Evolutionary conservation across 2,888 invertebrate genomes (phyloP).

Genomic region (Coenonympha arcania): DNA sequence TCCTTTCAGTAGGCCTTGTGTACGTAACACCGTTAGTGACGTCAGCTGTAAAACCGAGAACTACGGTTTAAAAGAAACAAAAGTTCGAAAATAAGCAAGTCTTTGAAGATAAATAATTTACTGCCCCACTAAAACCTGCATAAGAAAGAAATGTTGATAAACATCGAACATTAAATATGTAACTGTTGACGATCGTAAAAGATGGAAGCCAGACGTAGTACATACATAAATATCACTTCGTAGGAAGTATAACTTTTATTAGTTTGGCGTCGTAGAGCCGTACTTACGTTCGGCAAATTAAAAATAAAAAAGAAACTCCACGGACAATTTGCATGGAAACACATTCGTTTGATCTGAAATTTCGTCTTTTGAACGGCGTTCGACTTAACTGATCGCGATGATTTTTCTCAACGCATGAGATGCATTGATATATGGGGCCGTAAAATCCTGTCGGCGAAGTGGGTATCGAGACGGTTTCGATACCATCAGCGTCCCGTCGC

Average conservation of each 20-base stretch:
- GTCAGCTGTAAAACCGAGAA: conserved; percentile 47
- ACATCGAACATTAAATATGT: conserved; percentile 74
- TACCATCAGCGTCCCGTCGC: conserved; percentile 49
- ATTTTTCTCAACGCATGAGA: conserved; percentile 62
- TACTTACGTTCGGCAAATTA: conserved; percentile 53
- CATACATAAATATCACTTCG: conserved; percentile 64
- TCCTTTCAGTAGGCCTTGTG: conserved; percentile 37
- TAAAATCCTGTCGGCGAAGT: conserved; percentile 24
- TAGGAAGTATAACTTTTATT: conserved; percentile 62
- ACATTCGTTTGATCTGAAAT: conserved; percentile 54
- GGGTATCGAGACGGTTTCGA: conserved; percentile 34
- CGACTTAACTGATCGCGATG: conserved; percentile 46
- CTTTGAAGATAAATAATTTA: conserved; percentile 74
- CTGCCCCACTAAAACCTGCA: conserved; percentile 69
- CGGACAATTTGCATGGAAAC: conserved; percentile 56
- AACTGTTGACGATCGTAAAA: conserved; percentile 72
- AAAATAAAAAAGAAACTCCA: conserved; percentile 61
- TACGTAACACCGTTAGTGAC: conserved; percentile 54
- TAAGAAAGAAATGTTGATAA: conserved; percentile 75
- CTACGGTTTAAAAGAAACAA: conserved; percentile 56
- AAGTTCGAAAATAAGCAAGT: conserved; percentile 67
- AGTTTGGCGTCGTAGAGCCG: conserved; percentile 50
- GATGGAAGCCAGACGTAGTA: conserved; percentile 65
- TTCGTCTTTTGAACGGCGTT: conserved; percentile 38
- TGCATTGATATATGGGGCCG: conserved; percentile 57